A percentile compares a stretch with the other conserved stretches of the same genome.
Evolutionary conservation across 1,140 invertebrate genomes (phyloP).

Genomic region (Zaprionus lachaisei): DNA sequence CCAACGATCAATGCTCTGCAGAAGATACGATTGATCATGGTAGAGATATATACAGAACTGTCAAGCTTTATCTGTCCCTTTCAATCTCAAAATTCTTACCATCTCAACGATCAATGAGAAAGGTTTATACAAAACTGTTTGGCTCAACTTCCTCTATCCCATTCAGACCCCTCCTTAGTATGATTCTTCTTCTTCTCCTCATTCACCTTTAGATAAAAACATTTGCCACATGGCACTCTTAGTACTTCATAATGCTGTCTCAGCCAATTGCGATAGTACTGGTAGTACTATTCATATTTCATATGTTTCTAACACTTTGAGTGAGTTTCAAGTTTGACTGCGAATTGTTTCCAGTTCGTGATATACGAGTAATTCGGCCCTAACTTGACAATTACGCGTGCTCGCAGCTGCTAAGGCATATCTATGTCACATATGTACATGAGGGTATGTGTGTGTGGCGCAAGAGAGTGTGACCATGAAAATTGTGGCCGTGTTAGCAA

Average conservation of each 20-base stretch:
- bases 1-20: too few species aligned
- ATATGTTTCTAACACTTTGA: neutral
- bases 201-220: neutral
- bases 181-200: neutral
- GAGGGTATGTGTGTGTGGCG: slow-evolving; percentile 1
- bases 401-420: slow-evolving; percentile 11
- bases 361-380: slow-evolving; percentile 30
- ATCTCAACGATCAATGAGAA: too few species aligned
- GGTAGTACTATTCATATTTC: neutral
- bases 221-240: neutral
- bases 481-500: slow-evolving; percentile 26
- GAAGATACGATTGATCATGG: too few species aligned
- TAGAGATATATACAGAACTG: too few species aligned
- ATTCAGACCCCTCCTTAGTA: neutral
- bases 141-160: too few species aligned
- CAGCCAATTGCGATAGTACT: neutral
- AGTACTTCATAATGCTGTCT: slow-evolving; percentile 1
- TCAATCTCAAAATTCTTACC: too few species aligned
- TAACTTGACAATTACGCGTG: slow-evolving; percentile 23
- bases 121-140: too few species aligned
- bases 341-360: slow-evolving; percentile 14
- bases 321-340: slow-evolving; percentile 9
- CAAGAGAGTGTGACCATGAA: slow-evolving; percentile 31
- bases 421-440: slow-evolving; percentile 24
- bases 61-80: too few species aligned